Evolutionary conservation across 2,888 invertebrate genomes (phyloP), one percentile per base, ranked within the genome.

Genomic region (Apoderus coryli): DNA sequence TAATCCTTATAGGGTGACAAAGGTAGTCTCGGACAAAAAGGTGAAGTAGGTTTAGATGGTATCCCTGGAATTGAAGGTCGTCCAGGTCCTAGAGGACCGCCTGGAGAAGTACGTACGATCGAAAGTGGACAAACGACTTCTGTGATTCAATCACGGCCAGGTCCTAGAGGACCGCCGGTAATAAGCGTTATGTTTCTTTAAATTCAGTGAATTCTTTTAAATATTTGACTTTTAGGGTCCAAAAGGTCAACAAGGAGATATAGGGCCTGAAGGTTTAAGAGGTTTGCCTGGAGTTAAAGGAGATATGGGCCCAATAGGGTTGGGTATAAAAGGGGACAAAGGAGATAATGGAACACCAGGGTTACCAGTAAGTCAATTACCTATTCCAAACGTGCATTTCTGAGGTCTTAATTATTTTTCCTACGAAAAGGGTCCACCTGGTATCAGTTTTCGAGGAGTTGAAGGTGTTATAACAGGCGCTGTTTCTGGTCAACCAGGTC

Each of bases 371-470:
- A 34, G 31, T 26, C 4, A 25, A 14, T 25, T 22, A n/a, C 5
- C n/a, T 24, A 25, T 3, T 12, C 13, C 4, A n/a, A n/a, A n/a
- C 6, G 19, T 7, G 19, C 7, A 19, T 19, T 19, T 19, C 19
- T n/a, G 19, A 19, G 19, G 6, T 19, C n/a, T 6, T 19, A 19
- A 19, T 19, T n/a, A n/a, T n/a, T n/a, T n/a, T n/a, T n/a, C n/a
- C n/a, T n/a, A n/a, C n/a, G n/a, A n/a, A 19, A 51, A 60, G 7
- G 68, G 68, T 0, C 48, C 53, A 1, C 53, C 52, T 13, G 69
- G 71, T 1, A 53, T 61, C n/a, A n/a, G n/a, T n/a, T n/a, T n/a
- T n/a, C n/a, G n/a, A n/a, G n/a, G n/a, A n/a, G n/a, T n/a, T n/a
- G n/a, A n/a, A n/a, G n/a, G n/a, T n/a, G n/a, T n/a, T n/a, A n/a